Percentiles rank a stretch among this genome's conserved stretches.
Conservation (phyloP, 2,113 vertebrate species). For the Pteropus alecto region DNA sequence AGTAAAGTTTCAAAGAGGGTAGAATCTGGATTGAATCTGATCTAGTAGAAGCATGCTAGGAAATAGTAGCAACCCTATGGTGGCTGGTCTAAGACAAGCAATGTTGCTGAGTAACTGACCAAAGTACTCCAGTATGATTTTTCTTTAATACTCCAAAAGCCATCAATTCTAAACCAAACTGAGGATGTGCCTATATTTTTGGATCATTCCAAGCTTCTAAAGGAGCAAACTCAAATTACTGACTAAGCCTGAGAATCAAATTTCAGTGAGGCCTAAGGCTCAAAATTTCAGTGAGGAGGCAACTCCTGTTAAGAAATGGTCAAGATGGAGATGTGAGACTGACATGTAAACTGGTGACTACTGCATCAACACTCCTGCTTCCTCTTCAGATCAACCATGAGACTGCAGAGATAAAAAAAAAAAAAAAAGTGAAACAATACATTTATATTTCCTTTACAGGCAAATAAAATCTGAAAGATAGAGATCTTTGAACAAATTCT, state of each 20-base stretch:
- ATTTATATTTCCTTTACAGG: slow-evolving; percentile 50
- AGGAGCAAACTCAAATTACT: neutral
- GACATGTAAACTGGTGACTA: neutral
- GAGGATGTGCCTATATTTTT: neutral
- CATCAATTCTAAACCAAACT: neutral
- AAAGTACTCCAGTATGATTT: neutral
- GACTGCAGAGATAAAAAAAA: neutral
- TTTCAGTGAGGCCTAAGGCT: neutral
- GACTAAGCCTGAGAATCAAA: neutral
- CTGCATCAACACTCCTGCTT: neutral
- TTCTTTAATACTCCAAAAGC: neutral
- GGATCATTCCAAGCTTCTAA: neutral
- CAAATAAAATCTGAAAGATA: slow-evolving; percentile 62
- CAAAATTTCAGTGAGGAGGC: neutral
- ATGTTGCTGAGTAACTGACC: neutral
- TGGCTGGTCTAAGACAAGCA: neutral
- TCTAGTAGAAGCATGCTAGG: neutral
- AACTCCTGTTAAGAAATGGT: neutral
- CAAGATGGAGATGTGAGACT: neutral
- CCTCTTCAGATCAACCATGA: neutral
- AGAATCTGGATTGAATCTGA: neutral
- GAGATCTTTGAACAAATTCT: slow-evolving; percentile 55
- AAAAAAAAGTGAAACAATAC: neutral
- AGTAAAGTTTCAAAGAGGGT: neutral
- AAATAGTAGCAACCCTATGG: neutral